Base-by-base conservation (phyloP, 2,113 vertebrate species). In the Atractosteus spatula region DNA sequence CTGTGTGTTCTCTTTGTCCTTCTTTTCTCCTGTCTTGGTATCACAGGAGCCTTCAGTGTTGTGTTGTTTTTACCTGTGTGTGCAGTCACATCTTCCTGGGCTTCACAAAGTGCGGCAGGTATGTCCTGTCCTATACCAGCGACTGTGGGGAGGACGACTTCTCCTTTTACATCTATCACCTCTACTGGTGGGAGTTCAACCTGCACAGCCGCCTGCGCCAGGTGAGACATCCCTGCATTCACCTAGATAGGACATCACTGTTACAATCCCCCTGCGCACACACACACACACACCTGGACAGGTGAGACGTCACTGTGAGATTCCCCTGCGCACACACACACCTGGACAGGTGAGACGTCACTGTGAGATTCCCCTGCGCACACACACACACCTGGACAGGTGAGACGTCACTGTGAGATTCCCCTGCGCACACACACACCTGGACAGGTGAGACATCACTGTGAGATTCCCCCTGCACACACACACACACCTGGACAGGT, bases 131-230 rank as follows among this genome's bases (percentile, higher is more conserved):
- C 62, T 98, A 98, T 83, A 97, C 95, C 68, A 95, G 94, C 67
- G 94, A 92, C 83, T 94, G 93, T 0, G 92, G 94, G 3, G 94
- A 97, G 0, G 95, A 96, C 0, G 95, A 97, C 68, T 93, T 93
- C 75, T 95, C 93, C 71, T 96, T 96, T 85, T 97, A 96, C 75
- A 94, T 93, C 17, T 98, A 98, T 74, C 93, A 96, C 81, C 91
- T 98, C 1, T 96, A 97, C 77, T 98, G 96, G 96, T 98, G 96
- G 95, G 94, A 97, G 78, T 97, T 97, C 86, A 95, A 97, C 78
- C 88, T 97, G 3, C 95, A 96, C 90, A 96, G 94, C 84, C 88
- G 95, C 62, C 94, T 98, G 74, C 95, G 91, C 78, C 93, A 97
- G 94, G 96, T 96, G 85, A 71, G 65, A 6, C 2, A 8, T 8